Evolutionary conservation across 2,888 invertebrate genomes (phyloP), one percentile per base, ranked within the genome.

Genomic region (Morinoia aosen): DNA sequence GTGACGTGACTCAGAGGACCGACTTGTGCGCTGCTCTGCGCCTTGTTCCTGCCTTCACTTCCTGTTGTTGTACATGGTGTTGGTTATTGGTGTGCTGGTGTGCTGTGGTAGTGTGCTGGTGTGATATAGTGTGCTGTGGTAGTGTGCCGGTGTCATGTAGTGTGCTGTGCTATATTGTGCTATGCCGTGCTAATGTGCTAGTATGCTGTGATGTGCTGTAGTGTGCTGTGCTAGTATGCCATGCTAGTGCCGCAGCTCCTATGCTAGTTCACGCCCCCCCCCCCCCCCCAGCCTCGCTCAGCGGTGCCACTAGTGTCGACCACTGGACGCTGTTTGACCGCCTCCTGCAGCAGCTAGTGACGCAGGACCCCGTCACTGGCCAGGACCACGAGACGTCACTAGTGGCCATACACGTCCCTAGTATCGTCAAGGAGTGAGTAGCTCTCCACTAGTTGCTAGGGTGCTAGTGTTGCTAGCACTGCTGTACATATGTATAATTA

Each of bases 241-340:
- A 7, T 33, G 33, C 76, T 76, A 76, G 25, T 2, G 19, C 76
- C 76, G 8, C 2, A 10, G 76, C 33, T 0, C 76, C 25, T 2
- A 2, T 5, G 5, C 48, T 48, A 48, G 48, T 48, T 48, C 48
- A 48, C 48, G 5, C 48, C 48, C 48, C 48, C 5, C 48, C 48
- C 48, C 48, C 8, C 99, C 97, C 99, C 99, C 97, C 97, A 99
- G 97, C 97, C 99, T 96, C 98, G 99, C 97, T 98, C 99, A 96
- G 98, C 98, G 97, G 98, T 99, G 97, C 98, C 99, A 0, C 98
- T 99, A 48, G 99, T 99, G 4, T 99, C 99, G 99, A 99, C 97
- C 98, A 99, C 97, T 99, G 99, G 99, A 97, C 99, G 76, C 98
- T 99, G 95, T 98, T 99, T 97, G 99, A 99, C 97, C 98, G 99